Evolutionary conservation across 1,140 invertebrate species (phyloP), one percentile per base, ranked within the genome.

Genomic region (Drosophila carrolli): DNA sequence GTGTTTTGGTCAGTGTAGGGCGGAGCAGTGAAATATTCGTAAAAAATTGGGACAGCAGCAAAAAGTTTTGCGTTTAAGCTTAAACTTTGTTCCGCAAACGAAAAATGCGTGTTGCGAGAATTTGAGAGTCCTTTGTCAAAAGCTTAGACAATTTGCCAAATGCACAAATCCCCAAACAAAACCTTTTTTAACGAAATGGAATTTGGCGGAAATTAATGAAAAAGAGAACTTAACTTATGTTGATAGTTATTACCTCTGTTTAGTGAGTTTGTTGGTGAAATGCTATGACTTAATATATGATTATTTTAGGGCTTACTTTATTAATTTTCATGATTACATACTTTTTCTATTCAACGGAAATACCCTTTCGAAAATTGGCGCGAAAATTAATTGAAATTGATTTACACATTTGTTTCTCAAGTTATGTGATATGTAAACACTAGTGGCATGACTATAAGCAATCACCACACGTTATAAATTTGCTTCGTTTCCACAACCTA

Each of bases 61-160:
- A 78, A 85, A 85, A 86, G 66, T 82, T 82, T 76, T 65, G 51
- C 51, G 44, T 70, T 81, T 62, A 38, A 60, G 55, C 75, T 88
- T 79, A 63, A 86, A 76, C 79, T 86, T 82, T 76, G 35, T 35
- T 29, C 35, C 56, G 29, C 48, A 48, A 67, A 47, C 48, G 47
- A 53, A 54, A 75, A 75, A 63, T 71, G 51, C 53, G 65, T 68
- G 40, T 44, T 63, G 50, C 29, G 68, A 66, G 48, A 71, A 58
- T 58, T 71, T 41, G 54, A 44, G 44, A 65, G 51, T 51, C 73
- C 72, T 75, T 75, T 75, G 71, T 75, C 73, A 75, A 65, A 75
- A 57, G 75, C 61, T 44, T 55, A 75, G 61, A 76, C 73, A 77
- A 77, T 77, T 76, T 76, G 73, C 62, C 62, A 76, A 76, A 50